A percentile compares a stretch with the other conserved stretches of the same genome.
Conservation (phyloP, 2,888 invertebrate species). For the Heliconius sara region DNA sequence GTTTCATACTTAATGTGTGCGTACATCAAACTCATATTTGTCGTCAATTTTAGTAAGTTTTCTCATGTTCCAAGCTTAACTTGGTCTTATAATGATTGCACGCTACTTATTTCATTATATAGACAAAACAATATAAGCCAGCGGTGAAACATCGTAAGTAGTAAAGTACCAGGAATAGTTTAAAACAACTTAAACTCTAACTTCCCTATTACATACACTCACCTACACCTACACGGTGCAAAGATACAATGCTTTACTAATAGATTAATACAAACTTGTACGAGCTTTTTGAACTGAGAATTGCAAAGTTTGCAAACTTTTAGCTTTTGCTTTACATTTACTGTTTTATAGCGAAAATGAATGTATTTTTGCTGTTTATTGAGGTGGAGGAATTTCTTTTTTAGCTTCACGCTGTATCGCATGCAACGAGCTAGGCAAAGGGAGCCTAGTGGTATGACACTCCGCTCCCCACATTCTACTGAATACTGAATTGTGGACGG, state of each 20-base stretch:
- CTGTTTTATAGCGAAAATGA: neutral
- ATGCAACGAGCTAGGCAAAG: too few species aligned
- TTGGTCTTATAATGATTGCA: neutral
- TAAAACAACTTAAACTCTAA: constrained; percentile 31
- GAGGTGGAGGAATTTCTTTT: neutral
- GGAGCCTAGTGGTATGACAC: too few species aligned
- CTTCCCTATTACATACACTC: constrained; percentile 16
- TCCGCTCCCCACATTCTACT: too few species aligned
- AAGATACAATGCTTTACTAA: constrained; percentile 14
- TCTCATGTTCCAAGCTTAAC: neutral
- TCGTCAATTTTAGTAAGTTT: too few species aligned
- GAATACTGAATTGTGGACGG: too few species aligned
- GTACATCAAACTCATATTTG: too few species aligned
- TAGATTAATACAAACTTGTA: constrained; percentile 18
- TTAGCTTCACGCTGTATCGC: neutral
- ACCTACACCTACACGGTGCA: constrained; percentile 17
- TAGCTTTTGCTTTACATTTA: constrained; percentile 12
- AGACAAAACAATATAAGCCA: constrained; percentile 12
- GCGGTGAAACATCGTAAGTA: constrained; percentile 16
- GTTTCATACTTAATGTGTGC: too few species aligned
- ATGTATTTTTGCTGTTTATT: neutral
- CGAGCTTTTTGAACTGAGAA: constrained; percentile 12
- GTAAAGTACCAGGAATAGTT: constrained; percentile 25
- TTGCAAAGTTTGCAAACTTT: constrained; percentile 6
- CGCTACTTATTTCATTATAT: neutral